Percentiles rank a stretch among this genome's conserved stretches.
Conservation (phyloP, 2,797 vertebrate species). For the Pelobates cultripes region DNA sequence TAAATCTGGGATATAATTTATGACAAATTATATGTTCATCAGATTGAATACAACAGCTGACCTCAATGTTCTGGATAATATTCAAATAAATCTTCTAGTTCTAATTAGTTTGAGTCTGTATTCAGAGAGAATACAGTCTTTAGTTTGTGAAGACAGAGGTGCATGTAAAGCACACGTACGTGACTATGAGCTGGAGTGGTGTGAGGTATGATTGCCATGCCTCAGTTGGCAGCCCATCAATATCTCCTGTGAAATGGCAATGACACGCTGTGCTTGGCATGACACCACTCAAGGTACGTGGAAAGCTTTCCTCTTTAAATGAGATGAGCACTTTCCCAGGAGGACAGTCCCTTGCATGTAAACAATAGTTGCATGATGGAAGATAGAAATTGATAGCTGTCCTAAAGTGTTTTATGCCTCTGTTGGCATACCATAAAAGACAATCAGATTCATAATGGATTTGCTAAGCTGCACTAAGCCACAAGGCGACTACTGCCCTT, state of each 20-base stretch:
- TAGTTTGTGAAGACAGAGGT: background rate
- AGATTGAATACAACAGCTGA: too few relatives aligned
- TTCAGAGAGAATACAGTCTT: too few relatives aligned
- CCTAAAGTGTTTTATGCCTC: constrained; percentile 28
- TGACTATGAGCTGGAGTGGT: constrained; percentile 12
- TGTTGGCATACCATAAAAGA: constrained; percentile 29
- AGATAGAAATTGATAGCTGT: constrained; percentile 52
- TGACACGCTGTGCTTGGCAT: constrained; percentile 52
- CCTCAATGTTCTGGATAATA: too few relatives aligned
- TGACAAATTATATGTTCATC: too few relatives aligned
- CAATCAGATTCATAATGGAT: background rate
- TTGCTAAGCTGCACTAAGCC: background rate
- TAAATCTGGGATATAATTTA: too few relatives aligned
- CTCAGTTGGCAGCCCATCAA: constrained; percentile 46
- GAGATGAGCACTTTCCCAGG: constrained; percentile 33
- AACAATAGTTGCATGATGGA: constrained; percentile 48
- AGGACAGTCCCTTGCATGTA: constrained; percentile 52
- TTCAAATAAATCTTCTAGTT: too few relatives aligned
- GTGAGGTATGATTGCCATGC: constrained; percentile 30
- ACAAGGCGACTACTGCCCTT: background rate
- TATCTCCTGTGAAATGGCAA: constrained; percentile 52
- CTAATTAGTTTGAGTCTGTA: too few relatives aligned
- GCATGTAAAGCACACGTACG: background rate
- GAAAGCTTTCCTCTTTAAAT: constrained; percentile 46
- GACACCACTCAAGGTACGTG: constrained; percentile 43